A percentile compares a stretch with the other conserved stretches of the same genome.
These are phyloP conservation scores for Cosmia trapezina DNA, from an alignment of 2,888 invertebrate genomes.

Conservation along the genomic window DNA sequence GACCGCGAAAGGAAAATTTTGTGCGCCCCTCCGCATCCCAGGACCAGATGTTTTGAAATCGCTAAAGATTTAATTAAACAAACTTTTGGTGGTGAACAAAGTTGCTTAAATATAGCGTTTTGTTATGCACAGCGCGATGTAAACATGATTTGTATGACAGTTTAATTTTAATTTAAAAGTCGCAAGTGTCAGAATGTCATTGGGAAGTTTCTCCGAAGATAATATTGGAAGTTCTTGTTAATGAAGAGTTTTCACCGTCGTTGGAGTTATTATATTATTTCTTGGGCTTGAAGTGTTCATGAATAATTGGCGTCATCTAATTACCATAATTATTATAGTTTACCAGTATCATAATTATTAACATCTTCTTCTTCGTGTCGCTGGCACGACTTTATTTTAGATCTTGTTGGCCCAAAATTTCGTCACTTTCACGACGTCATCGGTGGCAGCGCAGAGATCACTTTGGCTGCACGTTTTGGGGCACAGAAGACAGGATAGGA, in stretches of 20 bases:
- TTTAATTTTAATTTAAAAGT: slow-evolving; percentile 64
- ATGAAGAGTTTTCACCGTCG: neutral
- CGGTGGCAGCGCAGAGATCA: too few species aligned
- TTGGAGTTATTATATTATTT: slow-evolving; percentile 13
- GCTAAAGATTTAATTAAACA: slow-evolving; percentile 82
- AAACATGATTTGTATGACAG: slow-evolving; percentile 71
- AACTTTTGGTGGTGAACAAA: slow-evolving; percentile 73
- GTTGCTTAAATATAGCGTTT: slow-evolving; percentile 76
- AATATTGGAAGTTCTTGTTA: slow-evolving; percentile 40
- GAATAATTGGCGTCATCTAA: slow-evolving; percentile 14
- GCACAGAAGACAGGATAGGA: too few species aligned
- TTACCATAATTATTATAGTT: slow-evolving; percentile 7
- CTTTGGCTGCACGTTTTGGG: too few species aligned
- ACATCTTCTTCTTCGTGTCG: too few species aligned
- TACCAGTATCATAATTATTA: neutral
- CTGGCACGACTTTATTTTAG: too few species aligned
- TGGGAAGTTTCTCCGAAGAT: slow-evolving; percentile 32
- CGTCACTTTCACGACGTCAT: too few species aligned
- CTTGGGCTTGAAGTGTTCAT: slow-evolving; percentile 6
- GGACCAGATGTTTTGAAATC: slow-evolving; percentile 82
- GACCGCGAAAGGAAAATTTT: slow-evolving; percentile 71
- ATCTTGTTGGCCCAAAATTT: too few species aligned
- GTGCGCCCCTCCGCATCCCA: slow-evolving; percentile 49
- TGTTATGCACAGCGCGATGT: slow-evolving; percentile 59
- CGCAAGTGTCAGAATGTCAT: slow-evolving; percentile 47